A percentile compares a stretch with the other conserved stretches of the same genome.
phyloP scores from a whole-genome alignment of 1,140 invertebrate species.

The Bombus terrestris region DNA sequence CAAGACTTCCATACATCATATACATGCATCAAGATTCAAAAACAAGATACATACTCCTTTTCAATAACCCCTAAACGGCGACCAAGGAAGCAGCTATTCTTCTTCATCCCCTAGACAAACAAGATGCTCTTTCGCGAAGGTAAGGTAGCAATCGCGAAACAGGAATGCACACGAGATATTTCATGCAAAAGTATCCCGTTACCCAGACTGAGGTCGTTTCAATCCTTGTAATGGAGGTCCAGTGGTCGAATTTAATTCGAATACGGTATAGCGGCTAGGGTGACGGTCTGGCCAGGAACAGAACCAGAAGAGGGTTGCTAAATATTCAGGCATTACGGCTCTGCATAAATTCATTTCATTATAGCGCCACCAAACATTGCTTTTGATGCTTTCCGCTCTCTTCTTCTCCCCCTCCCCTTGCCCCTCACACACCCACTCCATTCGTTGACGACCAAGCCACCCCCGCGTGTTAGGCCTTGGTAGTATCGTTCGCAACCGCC shows the following conservation, averaged over 20 bases:
- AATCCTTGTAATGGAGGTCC: constrained; percentile 67
- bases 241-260: constrained; percentile 72
- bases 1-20: not conserved
- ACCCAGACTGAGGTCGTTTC: constrained; percentile 45
- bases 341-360: constrained; percentile 87
- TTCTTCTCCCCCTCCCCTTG: not conserved
- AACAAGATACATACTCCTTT: not conserved
- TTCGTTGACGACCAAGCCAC: constrained; percentile 68
- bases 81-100: not conserved
- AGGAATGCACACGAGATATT: constrained; percentile 28
- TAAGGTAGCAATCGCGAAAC: not conserved
- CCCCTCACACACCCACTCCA: not conserved
- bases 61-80: not conserved
- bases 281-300: constrained; percentile 78
- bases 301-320: constrained; percentile 83
- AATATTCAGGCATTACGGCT: constrained; percentile 86
- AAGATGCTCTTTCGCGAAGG: not conserved
- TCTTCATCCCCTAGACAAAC: not conserved
- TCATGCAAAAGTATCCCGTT: constrained; percentile 54
- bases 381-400: constrained; percentile 82
- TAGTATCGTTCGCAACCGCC: constrained; percentile 74
- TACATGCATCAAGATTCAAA: not conserved
- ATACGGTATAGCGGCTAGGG: constrained; percentile 69
- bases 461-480: constrained; percentile 66
- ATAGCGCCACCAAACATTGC: constrained; percentile 85